Evolutionary conservation across 2,888 invertebrate genomes (phyloP).

Genomic region (Drosophila crucigera): DNA sequence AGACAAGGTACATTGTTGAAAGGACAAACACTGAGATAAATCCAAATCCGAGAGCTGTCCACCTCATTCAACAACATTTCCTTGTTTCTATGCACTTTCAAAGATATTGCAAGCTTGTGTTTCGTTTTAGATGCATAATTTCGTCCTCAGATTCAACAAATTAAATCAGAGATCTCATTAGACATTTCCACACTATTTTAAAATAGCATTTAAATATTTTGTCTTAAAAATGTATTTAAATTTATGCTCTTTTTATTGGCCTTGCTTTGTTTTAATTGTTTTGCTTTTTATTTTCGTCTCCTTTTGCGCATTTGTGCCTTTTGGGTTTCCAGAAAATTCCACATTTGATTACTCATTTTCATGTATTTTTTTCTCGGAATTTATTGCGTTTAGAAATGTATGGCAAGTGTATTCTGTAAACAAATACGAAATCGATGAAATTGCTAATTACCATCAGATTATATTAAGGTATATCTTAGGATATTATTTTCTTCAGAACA

Average conservation of each 20-base stretch:
- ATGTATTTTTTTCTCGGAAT: background rate
- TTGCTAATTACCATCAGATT: background rate
- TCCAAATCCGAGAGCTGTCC: background rate
- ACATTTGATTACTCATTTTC: background rate
- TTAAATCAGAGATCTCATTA: constrained; percentile 24
- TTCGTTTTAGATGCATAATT: background rate
- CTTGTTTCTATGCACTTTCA: constrained; percentile 8
- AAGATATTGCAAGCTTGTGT: background rate
- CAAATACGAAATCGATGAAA: background rate
- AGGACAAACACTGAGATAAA: constrained; percentile 12
- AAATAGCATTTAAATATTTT: constrained; percentile 27
- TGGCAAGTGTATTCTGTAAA: background rate
- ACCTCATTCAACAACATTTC: constrained; percentile 10
- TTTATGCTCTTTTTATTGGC: constrained; percentile 34
- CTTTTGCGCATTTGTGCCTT: background rate
- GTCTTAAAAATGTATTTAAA: constrained; percentile 49
- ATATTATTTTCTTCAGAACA: background rate
- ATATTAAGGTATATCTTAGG: background rate
- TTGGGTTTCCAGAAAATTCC: background rate
- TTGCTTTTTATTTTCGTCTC: constrained; percentile 18
- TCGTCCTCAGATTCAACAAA: background rate
- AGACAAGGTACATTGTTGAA: constrained; percentile 10
- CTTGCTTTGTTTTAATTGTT: constrained; percentile 18
- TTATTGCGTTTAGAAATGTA: background rate
- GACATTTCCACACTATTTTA: constrained; percentile 21